A percentile compares a stretch with the other conserved stretches of the same genome.
Evolutionary conservation across 2,888 invertebrate species (phyloP).

Genomic region (Nephrotoma appendiculata): DNA sequence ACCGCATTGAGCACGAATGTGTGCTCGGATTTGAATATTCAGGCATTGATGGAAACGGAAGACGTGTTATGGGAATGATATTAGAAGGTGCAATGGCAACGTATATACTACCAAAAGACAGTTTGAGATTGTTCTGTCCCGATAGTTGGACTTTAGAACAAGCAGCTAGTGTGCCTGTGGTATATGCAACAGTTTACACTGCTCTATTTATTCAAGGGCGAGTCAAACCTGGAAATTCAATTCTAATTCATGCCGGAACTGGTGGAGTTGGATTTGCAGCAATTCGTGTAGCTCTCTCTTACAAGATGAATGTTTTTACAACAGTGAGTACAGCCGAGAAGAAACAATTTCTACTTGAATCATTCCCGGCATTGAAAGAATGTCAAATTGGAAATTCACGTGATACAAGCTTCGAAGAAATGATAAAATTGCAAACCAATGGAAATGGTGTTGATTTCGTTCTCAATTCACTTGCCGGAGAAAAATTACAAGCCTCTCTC

Average conservation of each 20-base stretch:
- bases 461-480: constrained; percentile 85
- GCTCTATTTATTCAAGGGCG: constrained; percentile 29
- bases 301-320: constrained; percentile 50
- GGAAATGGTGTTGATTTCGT: constrained; percentile 85
- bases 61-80: constrained; percentile 49
- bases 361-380: constrained; percentile 37
- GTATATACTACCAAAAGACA: constrained; percentile 32
- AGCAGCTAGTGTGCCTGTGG: constrained; percentile 67
- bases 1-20: constrained; percentile 46
- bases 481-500: constrained; percentile 64
- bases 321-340: constrained; percentile 55
- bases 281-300: constrained; percentile 50
- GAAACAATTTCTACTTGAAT: constrained; percentile 42
- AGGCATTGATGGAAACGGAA: constrained; percentile 42
- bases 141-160: constrained; percentile 57
- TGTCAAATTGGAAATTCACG: constrained; percentile 73
- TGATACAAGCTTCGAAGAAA: constrained; percentile 72
- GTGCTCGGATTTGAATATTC: constrained; percentile 55
- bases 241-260: constrained; percentile 44
- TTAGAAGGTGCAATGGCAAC: constrained; percentile 39
- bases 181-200: constrained; percentile 52
- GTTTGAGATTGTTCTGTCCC: constrained; percentile 47
- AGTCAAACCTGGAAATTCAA: constrained; percentile 27
- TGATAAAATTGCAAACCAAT: constrained; percentile 63
- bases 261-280: constrained; percentile 68